These are phyloP conservation scores for Pogona vitticeps DNA, from an alignment of 2,113 vertebrate genomes.

Conservation along the genomic window DNA sequence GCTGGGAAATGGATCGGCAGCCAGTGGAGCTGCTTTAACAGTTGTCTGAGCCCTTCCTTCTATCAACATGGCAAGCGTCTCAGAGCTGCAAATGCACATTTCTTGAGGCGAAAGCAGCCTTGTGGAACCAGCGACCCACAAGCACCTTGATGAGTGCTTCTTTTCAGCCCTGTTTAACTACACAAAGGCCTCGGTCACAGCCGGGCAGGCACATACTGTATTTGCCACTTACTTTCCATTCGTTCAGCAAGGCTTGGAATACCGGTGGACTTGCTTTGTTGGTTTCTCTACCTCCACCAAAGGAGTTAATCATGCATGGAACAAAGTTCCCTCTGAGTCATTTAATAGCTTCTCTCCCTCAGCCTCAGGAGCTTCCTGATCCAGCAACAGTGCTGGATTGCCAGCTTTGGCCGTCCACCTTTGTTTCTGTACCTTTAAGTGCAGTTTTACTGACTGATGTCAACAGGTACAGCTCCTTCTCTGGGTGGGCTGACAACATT, in stretches of 20 bases:
- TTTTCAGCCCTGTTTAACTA: conserved; percentile 53
- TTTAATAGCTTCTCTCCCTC: conserved; percentile 48
- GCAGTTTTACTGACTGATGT: no score
- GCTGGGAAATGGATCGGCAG: no score
- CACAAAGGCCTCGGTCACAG: conserved; percentile 54
- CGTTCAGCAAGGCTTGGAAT: conserved; percentile 45
- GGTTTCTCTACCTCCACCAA: conserved; percentile 22
- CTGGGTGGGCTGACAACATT: no score
- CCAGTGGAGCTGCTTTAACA: no score
- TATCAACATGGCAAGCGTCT: neutral
- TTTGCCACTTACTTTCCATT: conserved; percentile 55
- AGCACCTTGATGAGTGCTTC: conserved; percentile 35
- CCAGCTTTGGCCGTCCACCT: neutral
- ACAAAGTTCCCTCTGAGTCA: conserved; percentile 53
- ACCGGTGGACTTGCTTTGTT: conserved; percentile 58
- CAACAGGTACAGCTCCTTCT: no score
- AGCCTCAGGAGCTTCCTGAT: neutral
- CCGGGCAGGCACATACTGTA: conserved; percentile 16
- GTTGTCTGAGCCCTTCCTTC: neutral
- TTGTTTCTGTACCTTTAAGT: neutral
- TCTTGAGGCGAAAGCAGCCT: neutral
- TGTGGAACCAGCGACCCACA: conserved; percentile 39
- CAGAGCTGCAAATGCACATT: neutral
- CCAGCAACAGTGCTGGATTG: neutral
- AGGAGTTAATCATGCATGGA: conserved; percentile 44